Percentiles rank a stretch among this genome's conserved stretches.
Evolutionary conservation across 2,797 vertebrate species (phyloP).

Genomic region (Synanceia verrucosa): DNA sequence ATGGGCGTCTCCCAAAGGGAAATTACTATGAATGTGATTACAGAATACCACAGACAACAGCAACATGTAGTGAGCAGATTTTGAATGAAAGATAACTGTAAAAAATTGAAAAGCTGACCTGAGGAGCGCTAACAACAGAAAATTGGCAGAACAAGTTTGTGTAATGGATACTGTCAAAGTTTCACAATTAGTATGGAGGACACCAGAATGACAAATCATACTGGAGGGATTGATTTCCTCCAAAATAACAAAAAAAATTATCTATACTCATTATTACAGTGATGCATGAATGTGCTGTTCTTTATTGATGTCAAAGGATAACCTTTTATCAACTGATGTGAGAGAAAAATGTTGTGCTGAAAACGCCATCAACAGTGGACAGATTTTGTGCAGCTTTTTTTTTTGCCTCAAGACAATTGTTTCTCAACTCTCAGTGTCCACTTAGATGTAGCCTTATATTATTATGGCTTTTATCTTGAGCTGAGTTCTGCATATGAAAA

Average conservation of each 20-base stretch:
- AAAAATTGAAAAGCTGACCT: conserved; percentile 8
- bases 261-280: conserved; percentile 17
- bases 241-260: conserved; percentile 37
- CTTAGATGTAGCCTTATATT: background rate
- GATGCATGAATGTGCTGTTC: conserved; percentile 35
- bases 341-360: background rate
- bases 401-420: background rate
- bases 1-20: background rate
- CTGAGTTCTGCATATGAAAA: background rate
- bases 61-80: conserved; percentile 31
- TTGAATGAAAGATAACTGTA: conserved; percentile 13
- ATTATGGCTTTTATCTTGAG: background rate
- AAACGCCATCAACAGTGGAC: background rate
- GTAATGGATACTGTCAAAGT: conserved; percentile 43
- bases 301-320: conserved; percentile 10
- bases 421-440: background rate
- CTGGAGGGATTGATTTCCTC: conserved; percentile 32
- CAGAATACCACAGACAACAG: conserved; percentile 2
- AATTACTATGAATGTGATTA: conserved; percentile 23
- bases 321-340: conserved; percentile 15
- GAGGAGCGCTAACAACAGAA: conserved; percentile 6
- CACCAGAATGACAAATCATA: conserved; percentile 37
- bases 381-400: background rate
- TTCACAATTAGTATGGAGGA: conserved; percentile 31
- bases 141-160: conserved; percentile 43